Conservation (phyloP, 2,797 vertebrate species). For the Podargus strigoides region DNA sequence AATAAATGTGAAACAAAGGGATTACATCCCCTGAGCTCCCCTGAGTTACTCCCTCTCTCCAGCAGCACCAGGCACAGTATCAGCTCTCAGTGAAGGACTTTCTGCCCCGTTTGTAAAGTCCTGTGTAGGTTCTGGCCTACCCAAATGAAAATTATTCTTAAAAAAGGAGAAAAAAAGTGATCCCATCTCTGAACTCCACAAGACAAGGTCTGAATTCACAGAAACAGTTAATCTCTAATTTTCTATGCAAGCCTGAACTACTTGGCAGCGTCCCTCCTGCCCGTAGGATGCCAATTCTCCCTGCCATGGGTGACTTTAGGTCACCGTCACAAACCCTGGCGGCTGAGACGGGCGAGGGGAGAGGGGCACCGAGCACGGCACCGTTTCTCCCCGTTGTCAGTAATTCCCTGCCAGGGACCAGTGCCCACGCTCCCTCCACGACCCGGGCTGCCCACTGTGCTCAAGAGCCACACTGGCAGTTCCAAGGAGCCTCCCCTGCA, state of each 20-base stretch:
- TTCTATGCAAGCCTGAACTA: not conserved
- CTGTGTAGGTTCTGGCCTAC: not conserved
- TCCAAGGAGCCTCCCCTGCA: not conserved
- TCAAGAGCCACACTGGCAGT: not conserved
- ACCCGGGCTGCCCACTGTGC: not conserved
- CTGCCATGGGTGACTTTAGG: not conserved
- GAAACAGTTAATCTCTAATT: not conserved
- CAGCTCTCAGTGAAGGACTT: not conserved
- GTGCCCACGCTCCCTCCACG: accelerated
- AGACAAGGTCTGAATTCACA: not conserved
- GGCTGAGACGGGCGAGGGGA: not conserved
- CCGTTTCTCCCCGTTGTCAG: not conserved
- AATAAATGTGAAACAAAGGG: too few species aligned
- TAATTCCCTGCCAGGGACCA: not conserved
- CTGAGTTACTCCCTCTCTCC: too few species aligned
- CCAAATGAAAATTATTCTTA: not conserved
- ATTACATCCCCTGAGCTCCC: too few species aligned
- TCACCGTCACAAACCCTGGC: not conserved
- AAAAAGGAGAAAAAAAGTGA: not conserved
- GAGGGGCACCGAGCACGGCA: too few species aligned
- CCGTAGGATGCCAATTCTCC: accelerated
- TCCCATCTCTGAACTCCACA: too few species aligned
- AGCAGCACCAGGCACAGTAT: not conserved
- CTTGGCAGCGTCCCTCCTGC: not conserved
- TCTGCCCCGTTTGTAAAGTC: too few species aligned